Evolutionary conservation across 1,140 invertebrate species (phyloP), one percentile per base, ranked within the genome.

Genomic region (Calycopis cecrops): DNA sequence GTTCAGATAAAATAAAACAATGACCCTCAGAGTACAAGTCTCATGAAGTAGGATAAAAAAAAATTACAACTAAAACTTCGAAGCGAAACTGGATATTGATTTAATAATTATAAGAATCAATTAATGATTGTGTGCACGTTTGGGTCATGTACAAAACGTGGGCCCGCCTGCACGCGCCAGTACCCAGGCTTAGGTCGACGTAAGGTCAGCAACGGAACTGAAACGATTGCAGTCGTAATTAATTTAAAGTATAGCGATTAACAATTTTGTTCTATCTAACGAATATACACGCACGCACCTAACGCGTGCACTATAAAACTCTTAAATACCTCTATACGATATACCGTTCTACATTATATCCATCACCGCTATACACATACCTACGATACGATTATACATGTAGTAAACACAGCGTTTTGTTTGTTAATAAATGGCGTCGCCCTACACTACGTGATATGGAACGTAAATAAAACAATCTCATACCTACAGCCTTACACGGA

Each of bases 201-300:
- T 53, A 44, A 44, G 38, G 52, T 53, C 52, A 53, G 52, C 52
- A 44, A 53, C 48, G 4, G 14, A 53, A 53, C 52, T 53, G 42
- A 53, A 53, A 44, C 33, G 42, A 42, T 52, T 53, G 38, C 52
- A 53, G 40, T 33, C 42, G 38, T 52, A 34, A 35, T 8, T 51
- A 21, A 53, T 40, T 38, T 14, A 53, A 53, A 9, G 33, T 40
- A 42, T 28, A 53, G 33, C 21, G 52, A 53, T 53, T 63, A 70
- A 71, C 65, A 75, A 71, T 72, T 76, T 73, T 68, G 58, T 70
- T 71, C 78, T 80, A 83, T 68, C 77, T 80, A 83, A 75, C 71
- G 67, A 76, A 74, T 73, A 71, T 69, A 74, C 70, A 74, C 69
- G 62, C 52, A 69, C 21, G 21, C 21, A 28, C 21, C 21, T 28